phyloP scores from a whole-genome alignment of 2,113 vertebrate species.

The Lepus timidus region DNA sequence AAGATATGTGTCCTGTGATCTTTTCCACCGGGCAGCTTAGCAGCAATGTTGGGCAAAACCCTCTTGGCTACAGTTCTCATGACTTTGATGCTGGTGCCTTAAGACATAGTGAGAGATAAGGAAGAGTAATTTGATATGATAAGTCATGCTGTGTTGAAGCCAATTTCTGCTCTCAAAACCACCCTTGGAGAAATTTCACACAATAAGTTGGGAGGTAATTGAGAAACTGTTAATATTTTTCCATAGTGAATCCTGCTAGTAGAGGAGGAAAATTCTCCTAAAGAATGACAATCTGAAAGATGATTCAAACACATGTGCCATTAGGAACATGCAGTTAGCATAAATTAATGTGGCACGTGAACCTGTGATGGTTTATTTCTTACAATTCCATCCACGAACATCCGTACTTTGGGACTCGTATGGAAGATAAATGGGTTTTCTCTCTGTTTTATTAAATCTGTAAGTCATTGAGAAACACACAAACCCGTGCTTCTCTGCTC shows the following conservation, averaged over 20 bases:
- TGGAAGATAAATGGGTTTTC: conserved; percentile 60
- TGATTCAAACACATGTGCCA: conserved; percentile 25
- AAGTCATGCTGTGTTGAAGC: conserved; percentile 32
- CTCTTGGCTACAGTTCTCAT: neutral
- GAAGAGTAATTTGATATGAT: neutral
- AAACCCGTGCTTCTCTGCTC: neutral
- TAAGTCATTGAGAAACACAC: conserved; percentile 60
- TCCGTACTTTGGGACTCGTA: neutral
- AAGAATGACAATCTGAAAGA: conserved; percentile 33
- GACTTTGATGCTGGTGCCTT: neutral
- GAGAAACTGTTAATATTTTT: conserved; percentile 50
- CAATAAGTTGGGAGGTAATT: conserved; percentile 15
- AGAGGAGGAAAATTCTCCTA: neutral
- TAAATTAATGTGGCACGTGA: conserved; percentile 45
- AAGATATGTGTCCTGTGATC: neutral
- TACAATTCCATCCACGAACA: neutral
- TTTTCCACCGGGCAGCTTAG: neutral
- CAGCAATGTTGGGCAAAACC: rapidly evolving
- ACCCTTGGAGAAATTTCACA: neutral
- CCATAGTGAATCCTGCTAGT: neutral
- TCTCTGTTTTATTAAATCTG: conserved; percentile 68
- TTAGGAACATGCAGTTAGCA: conserved; percentile 64
- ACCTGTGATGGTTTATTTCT: conserved; percentile 37
- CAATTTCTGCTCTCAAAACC: neutral
- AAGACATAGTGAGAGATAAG: neutral